A percentile compares a stretch with the other conserved stretches of the same genome.
These are phyloP conservation scores for Drosophila lacteicornis DNA, from an alignment of 1,140 invertebrate species.

Conservation along the genomic window DNA sequence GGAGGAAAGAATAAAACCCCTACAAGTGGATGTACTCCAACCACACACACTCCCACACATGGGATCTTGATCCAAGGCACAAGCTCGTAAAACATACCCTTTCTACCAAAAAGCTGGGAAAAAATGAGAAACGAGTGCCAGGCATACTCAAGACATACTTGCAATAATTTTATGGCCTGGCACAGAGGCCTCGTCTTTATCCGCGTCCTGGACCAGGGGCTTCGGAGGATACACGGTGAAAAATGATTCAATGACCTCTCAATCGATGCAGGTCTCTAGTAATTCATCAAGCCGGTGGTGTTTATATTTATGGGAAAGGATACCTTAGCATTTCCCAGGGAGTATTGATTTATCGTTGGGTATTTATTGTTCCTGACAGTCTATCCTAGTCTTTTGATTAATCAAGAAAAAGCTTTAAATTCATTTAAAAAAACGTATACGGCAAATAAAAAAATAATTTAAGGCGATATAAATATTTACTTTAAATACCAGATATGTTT, in stretches of 20 bases:
- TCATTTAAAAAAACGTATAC: too few species aligned
- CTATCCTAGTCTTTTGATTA: not conserved
- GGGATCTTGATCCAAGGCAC: slow-evolving; percentile 64
- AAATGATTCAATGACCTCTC: slow-evolving; percentile 15
- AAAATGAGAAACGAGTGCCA: slow-evolving; percentile 74
- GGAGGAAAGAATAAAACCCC: slow-evolving; percentile 77
- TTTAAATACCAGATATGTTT: not conserved
- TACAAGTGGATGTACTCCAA: slow-evolving; percentile 71
- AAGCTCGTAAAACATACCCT: slow-evolving; percentile 79
- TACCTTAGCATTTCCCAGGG: not conserved
- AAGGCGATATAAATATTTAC: too few species aligned
- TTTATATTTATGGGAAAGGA: not conserved
- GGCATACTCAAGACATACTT: slow-evolving; percentile 82
- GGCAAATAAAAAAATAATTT: not conserved
- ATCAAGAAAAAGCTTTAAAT: not conserved
- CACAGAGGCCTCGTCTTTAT: slow-evolving; percentile 61
- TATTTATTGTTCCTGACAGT: not conserved
- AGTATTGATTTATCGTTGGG: not conserved
- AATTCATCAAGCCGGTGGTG: not conserved
- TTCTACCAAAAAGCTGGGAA: slow-evolving; percentile 34
- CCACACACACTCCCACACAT: slow-evolving; percentile 41
- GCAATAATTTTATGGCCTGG: slow-evolving; percentile 81
- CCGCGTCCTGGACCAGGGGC: slow-evolving; percentile 28
- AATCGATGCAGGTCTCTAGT: not conserved
- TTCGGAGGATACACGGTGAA: slow-evolving; percentile 11